Evolutionary conservation across 2,888 invertebrate genomes (phyloP), one percentile per base, ranked within the genome.

Genomic region (Cataglyphis livida): DNA sequence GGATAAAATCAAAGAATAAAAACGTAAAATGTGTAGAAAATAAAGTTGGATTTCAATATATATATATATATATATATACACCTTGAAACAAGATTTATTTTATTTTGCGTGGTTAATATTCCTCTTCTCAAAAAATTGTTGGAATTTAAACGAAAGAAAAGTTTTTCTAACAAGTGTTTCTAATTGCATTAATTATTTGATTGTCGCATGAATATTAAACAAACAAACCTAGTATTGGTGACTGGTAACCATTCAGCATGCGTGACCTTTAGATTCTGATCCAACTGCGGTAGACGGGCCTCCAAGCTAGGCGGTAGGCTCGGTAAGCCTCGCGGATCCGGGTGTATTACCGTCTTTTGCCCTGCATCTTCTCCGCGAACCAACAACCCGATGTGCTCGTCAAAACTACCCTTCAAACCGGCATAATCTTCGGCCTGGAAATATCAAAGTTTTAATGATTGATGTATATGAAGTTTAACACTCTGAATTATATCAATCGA

Each of bases 241-340:
- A 97, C 97, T 62, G 96, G 96, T 93, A 98, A 97, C 98, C 98
- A 98, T 85, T 96, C 96, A 54, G 97, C 98, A 93, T 97, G 97
- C 79, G 96, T 96, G 85, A 97, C 96, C 89, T 96, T 95, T 65
- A 96, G 95, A 94, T 96, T 97, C 89, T 96, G 96, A 88, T 96
- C 96, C 90, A 96, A 96, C 89, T 95, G 95, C 41, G 96, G 96
- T 87, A 96, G 93, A 81, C 91, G 93, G 83, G 93, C 91, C 85
- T 94, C 94, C 32, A 94, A 87, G 87, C 92, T 93, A 38, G 92
- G 92, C 48, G 94, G 94, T 86, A 94, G 92, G 81, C 93, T 94
- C 54, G 94, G 91, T 84, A 94, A 89, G 74, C 93, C 92, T 68
- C 93, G 91, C 38, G 94, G 94, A 90, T 93, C 92, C 54, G 93